Base-by-base conservation (phyloP, 1,140 invertebrate genomes). In the Drosophila parabipectinata region DNA sequence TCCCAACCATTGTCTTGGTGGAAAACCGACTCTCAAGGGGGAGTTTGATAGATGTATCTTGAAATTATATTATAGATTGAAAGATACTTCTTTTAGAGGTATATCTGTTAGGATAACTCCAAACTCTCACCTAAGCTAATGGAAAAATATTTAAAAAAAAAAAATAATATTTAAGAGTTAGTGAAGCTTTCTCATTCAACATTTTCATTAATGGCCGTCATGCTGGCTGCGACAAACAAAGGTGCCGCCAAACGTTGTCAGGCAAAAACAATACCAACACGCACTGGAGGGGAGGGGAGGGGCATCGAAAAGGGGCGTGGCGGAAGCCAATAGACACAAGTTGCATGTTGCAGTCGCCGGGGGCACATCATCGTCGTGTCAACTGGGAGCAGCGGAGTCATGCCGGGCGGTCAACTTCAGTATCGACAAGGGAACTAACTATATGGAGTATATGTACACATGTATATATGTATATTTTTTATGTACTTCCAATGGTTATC, bases 161-260 rank as follows among this genome's bases (percentile, higher is more conserved):
- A 15, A 15, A 60, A 56, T 18, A 18, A 18, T 18, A 18, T 18
- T 18, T 1, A 24, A 39, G 24, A 47, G 39, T 30, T n/a, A 18
- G 41, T 32, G 32, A 45, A 54, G 62, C 66, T 48, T 68, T 68
- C 54, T 52, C 44, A 60, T 14, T 12, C 58, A 62, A 32, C 60
- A 77, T 59, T 66, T 71, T 26, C 53, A 62, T 61, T 83, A 57
- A 59, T 59, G 4, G 10, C 10, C 62, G 58, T 71, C 68, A 73
- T 77, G 69, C 72, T 75, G 79, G 52, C 69, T 71, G 58, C 62
- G 73, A 67, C 66, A 81, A 85, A 85, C 82, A 85, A 85, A 85
- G 82, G 77, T 74, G 77, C 82, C 82, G 81, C 61, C 62, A 45
- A 82, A 56, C 62, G 76, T 73, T 74, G 53, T 75, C 72, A 75